Base-by-base conservation (phyloP, 2,888 invertebrate species). In the Lissonota sp. region DNA sequence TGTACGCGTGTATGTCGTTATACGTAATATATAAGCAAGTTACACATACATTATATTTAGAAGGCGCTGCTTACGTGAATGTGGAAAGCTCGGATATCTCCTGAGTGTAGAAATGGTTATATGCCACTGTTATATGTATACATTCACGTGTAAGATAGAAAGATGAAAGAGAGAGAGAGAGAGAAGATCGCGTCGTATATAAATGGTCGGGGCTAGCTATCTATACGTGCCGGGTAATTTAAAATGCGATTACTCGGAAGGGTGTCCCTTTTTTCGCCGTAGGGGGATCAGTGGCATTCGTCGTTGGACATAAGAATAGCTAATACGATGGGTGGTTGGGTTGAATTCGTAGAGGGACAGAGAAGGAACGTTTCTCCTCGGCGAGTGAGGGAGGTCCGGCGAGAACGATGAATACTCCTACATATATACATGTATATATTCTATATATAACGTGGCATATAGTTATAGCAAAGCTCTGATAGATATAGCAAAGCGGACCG, bases 291-390 rank as follows among this genome's bases (percentile, higher is more conserved):
- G 86, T 87, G 80, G 87, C 86, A 85, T 87, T 86, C 87, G 87
- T 87, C 85, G 88, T 87, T 88, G 89, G 88, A 89, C 90, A 89
- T 87, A 88, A 90, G 91, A 91, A 91, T 91, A 89, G 90, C 90
- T 91, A 91, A 91, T 91, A 89, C 88, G 87, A 83, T 83, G 87
- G 86, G 84, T 85, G 84, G 81, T 64, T 78, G 86, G 86, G 83
- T 77, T 81, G 77, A 37, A 67, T 82, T 83, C 82, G 83, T 16
- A 78, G 84, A 79, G 69, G 79, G 83, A 75, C 82, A 80, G 79
- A 73, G 80, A 70, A 71, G 84, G 83, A 49, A 12, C 44, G 60
- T 51, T 26, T 70, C 14, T 44, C 42, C 7, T 26, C 44, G 42
- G 5, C 37, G 72, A 57, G 6, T 55, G 60, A 60, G 44, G 71